phyloP scores from a whole-genome alignment of 2,888 invertebrate species.

The Lasius platythorax region DNA sequence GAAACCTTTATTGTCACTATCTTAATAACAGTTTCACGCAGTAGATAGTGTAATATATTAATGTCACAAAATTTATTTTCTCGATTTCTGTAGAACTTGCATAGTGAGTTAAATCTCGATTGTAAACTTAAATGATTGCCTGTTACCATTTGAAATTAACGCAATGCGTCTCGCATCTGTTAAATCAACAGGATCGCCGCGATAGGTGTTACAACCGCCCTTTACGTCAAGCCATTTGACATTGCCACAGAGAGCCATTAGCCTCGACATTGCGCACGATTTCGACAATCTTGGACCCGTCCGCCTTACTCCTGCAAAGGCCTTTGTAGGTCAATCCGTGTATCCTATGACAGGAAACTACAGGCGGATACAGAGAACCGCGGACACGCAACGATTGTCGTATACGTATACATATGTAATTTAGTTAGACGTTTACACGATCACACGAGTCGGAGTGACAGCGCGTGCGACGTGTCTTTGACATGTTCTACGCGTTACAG shows the following conservation, averaged over 20 bases:
- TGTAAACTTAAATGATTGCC: neutral
- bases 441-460: constrained; percentile 65
- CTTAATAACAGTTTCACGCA: neutral
- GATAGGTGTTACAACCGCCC: constrained; percentile 12
- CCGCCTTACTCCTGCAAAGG: constrained; percentile 66
- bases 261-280: constrained; percentile 48
- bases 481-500: constrained; percentile 73
- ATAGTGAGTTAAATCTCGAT: neutral
- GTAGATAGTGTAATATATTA: neutral
- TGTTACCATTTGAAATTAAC: constrained; percentile 7
- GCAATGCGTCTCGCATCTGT: constrained; percentile 3
- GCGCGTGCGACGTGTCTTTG: constrained; percentile 73
- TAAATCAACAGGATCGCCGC: constrained; percentile 39
- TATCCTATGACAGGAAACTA: constrained; percentile 67
- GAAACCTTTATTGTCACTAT: neutral
- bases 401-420: constrained; percentile 52
- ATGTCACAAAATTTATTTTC: neutral
- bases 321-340: constrained; percentile 65
- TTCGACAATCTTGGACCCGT: constrained; percentile 69
- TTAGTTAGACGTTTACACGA: constrained; percentile 71
- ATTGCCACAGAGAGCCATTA: constrained; percentile 35
- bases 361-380: constrained; percentile 36
- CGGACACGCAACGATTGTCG: constrained; percentile 37
- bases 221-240: constrained; percentile 36
- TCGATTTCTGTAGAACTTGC: neutral